phyloP scores from a whole-genome alignment of 1,140 invertebrate genomes.

The Pogonomyrmex barbatus region DNA sequence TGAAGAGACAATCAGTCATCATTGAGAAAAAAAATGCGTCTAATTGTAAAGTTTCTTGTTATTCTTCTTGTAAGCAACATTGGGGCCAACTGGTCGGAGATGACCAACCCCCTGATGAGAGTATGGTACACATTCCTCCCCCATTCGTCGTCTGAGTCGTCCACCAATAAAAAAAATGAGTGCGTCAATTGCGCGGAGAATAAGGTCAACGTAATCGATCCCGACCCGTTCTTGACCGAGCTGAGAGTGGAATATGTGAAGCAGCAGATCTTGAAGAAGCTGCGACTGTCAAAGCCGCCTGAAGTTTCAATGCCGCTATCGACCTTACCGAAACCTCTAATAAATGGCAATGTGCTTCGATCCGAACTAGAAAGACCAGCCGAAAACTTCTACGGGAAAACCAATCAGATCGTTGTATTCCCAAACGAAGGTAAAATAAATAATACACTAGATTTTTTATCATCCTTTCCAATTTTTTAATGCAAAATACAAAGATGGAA shows the following conservation, averaged over 20 bases:
- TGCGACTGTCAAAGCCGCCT: conserved; percentile 91
- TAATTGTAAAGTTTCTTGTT: conserved; percentile 50
- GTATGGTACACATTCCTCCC: conserved; percentile 78
- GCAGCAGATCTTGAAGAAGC: conserved; percentile 92
- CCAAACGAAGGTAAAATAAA: conserved; percentile 89
- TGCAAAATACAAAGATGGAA: background rate
- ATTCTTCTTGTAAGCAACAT: conserved; percentile 26
- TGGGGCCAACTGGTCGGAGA: conserved; percentile 71
- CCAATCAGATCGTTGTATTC: conserved; percentile 92
- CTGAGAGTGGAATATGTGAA: conserved; percentile 92
- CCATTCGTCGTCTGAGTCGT: conserved; percentile 51
- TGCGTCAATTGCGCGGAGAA: conserved; percentile 81
- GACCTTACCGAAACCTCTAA: conserved; percentile 89
- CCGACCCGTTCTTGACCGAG: conserved; percentile 85
- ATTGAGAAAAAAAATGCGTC: conserved; percentile 29
- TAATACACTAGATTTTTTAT: background rate
- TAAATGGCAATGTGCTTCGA: conserved; percentile 87
- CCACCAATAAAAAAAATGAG: conserved; percentile 53
- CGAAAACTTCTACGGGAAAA: conserved; percentile 92
- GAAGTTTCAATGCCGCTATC: conserved; percentile 87
- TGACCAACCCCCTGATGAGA: conserved; percentile 78
- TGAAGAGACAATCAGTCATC: background rate
- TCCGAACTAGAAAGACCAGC: conserved; percentile 82
- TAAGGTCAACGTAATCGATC: conserved; percentile 74
- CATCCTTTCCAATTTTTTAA: background rate